phyloP scores from a whole-genome alignment of 2,113 vertebrate genomes.

The Notothenia coriiceps region DNA sequence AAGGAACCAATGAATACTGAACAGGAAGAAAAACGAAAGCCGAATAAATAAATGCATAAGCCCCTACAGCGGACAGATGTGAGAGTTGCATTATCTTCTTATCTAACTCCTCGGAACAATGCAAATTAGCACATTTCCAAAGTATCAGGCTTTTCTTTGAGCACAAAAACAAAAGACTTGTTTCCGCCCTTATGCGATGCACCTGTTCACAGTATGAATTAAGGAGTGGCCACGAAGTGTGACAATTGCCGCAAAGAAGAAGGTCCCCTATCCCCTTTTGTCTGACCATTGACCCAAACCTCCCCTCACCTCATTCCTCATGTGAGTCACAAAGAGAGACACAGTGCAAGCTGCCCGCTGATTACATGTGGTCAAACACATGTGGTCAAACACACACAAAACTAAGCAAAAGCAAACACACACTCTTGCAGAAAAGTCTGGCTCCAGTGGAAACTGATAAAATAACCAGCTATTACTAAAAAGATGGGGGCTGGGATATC shows the following conservation, averaged over 20 bases:
- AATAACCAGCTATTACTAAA: no score
- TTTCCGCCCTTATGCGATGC: neutral
- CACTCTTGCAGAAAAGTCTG: neutral
- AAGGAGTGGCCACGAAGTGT: constrained; percentile 11
- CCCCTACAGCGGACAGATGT: neutral
- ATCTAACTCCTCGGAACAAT: neutral
- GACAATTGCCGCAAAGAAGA: constrained; percentile 50
- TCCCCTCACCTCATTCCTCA: constrained; percentile 13
- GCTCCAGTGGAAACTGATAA: neutral
- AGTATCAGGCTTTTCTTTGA: neutral
- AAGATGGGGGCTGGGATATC: neutral
- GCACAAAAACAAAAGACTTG: neutral
- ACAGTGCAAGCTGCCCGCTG: constrained; percentile 2
- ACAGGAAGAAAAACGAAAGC: no score
- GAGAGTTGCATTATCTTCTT: neutral
- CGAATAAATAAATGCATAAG: no score
- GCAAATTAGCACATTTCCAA: neutral
- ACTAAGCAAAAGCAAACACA: neutral
- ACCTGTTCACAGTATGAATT: constrained; percentile 28
- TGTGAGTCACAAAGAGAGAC: constrained; percentile 35
- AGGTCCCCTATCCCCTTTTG: constrained; percentile 3
- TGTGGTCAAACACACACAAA: constrained; percentile 29
- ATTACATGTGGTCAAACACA: constrained; percentile 19
- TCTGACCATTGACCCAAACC: constrained; percentile 55
- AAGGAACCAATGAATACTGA: no score